phyloP scores from a whole-genome alignment of 2,113 vertebrate genomes.

The Phylloscopus whistleri region DNA sequence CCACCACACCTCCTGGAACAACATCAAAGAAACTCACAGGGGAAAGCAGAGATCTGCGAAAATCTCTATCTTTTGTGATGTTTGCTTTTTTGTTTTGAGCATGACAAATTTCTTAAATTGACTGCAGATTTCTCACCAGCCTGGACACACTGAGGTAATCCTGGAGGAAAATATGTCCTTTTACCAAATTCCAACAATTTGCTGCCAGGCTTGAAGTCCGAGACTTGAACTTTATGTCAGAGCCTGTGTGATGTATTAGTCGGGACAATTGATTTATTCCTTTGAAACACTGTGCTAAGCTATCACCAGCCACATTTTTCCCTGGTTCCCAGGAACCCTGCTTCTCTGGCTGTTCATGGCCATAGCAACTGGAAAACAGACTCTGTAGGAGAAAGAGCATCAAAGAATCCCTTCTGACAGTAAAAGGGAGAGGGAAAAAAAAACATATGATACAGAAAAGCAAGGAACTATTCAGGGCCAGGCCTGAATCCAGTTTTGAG shows the following conservation, averaged over 20 bases:
- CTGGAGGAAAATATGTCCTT: not conserved
- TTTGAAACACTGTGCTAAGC: not conserved
- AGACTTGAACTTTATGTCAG: not conserved
- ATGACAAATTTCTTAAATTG: not conserved
- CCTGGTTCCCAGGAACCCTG: not conserved
- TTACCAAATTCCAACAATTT: not conserved
- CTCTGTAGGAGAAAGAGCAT: not conserved
- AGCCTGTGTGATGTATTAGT: not conserved
- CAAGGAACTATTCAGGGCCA: not conserved
- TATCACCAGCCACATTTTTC: not conserved
- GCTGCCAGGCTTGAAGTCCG: not conserved
- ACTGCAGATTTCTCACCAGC: not conserved
- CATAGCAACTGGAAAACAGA: slow-evolving; percentile 18
- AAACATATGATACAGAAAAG: not conserved
- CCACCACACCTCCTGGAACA: not conserved
- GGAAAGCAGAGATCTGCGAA: not conserved
- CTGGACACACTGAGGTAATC: not conserved
- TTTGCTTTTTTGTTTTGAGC: not conserved
- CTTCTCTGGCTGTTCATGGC: not conserved
- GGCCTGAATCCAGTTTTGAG: not conserved
- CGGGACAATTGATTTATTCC: slow-evolving; percentile 9
- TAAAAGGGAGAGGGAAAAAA: not conserved
- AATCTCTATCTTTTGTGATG: not conserved
- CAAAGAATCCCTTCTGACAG: not conserved
- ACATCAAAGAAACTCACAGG: not conserved